A percentile compares a stretch with the other conserved stretches of the same genome.
Conservation (phyloP, 2,113 vertebrate genomes). For the Hippopotamus amphibius region DNA sequence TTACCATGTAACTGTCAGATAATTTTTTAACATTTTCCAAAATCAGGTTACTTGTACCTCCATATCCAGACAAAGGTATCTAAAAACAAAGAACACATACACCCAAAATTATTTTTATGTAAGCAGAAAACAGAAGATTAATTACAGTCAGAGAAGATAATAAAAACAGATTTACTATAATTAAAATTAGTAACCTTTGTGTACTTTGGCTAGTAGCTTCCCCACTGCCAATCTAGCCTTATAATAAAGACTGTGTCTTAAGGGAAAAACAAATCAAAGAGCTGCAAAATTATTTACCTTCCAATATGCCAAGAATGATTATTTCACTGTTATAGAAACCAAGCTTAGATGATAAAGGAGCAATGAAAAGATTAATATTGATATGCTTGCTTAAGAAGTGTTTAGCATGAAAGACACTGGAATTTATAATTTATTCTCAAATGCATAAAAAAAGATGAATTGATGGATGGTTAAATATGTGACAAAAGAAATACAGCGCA, state of each 20-base stretch:
- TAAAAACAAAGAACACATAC: constrained; percentile 67
- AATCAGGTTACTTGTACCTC: constrained; percentile 95
- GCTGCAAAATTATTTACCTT: not conserved
- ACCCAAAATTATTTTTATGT: constrained; percentile 50
- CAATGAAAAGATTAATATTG: not conserved
- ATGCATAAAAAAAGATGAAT: constrained; percentile 1
- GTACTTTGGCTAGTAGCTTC: not conserved
- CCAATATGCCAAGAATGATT: constrained; percentile 13
- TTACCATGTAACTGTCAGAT: constrained; percentile 91
- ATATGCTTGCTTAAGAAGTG: not conserved
- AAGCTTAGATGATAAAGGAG: not conserved
- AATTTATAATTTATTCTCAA: constrained; percentile 1
- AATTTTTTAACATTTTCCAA: constrained; percentile 94
- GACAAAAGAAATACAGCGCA: constrained; percentile 15
- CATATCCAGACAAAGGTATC: constrained; percentile 98
- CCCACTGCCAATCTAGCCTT: not conserved
- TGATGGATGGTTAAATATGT: not conserved
- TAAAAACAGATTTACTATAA: constrained; percentile 26
- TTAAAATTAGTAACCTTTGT: constrained; percentile 19
- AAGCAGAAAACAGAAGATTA: constrained; percentile 48
- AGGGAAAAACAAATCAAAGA: constrained; percentile 39
- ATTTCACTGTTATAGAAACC: not conserved
- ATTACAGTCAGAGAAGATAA: constrained; percentile 11
- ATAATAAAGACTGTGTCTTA: not conserved
- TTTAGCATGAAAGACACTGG: not conserved